A percentile compares a stretch with the other conserved stretches of the same genome.
Conservation (phyloP, 2,113 vertebrate genomes). For the Mobula hypostoma region DNA sequence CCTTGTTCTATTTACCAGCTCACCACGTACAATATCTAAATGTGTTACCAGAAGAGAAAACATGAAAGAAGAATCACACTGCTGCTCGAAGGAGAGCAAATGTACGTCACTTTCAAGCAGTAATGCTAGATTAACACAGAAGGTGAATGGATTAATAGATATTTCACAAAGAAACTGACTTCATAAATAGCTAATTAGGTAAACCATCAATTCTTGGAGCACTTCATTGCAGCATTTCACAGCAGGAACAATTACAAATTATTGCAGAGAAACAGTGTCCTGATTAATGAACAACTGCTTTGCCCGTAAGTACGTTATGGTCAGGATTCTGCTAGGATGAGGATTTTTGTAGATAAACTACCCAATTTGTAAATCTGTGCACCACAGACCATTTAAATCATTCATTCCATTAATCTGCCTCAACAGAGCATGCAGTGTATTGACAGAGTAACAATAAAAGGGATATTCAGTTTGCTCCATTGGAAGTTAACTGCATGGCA, state of each 20-base stretch:
- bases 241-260: slow-evolving; percentile 4
- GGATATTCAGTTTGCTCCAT: not conserved
- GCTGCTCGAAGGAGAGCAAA: not conserved
- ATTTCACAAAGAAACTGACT: not conserved
- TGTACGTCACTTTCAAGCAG: not conserved
- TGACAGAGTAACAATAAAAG: not conserved
- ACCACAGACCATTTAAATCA: not conserved
- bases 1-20: no score
- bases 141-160: not conserved
- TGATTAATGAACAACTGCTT: slow-evolving; percentile 4
- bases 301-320: not conserved
- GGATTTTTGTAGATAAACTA: not conserved
- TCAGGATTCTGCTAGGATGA: not conserved
- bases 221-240: not conserved
- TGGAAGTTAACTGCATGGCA: not conserved
- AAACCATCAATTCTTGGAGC: not conserved
- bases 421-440: not conserved
- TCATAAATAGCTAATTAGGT: not conserved
- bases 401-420: slow-evolving; percentile 19
- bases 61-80: not conserved
- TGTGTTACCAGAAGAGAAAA: not conserved
- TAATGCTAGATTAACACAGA: not conserved
- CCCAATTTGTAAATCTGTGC: slow-evolving; percentile 1
- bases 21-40: not conserved
- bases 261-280: not conserved